Evolutionary conservation across 2,113 vertebrate genomes (phyloP), one percentile per base, ranked within the genome.

Genomic region (Lathamus discolor): DNA sequence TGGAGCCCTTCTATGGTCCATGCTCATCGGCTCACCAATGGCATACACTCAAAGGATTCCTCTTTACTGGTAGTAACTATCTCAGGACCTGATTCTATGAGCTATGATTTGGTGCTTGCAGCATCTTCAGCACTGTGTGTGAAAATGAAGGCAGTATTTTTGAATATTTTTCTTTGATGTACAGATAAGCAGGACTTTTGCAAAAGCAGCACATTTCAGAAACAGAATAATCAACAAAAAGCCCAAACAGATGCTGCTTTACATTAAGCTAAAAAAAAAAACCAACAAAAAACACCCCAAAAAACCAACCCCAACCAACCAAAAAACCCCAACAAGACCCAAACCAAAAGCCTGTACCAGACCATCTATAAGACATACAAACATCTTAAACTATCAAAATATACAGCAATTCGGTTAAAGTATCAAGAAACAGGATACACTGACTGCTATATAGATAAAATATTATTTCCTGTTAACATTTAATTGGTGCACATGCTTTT

Each of bases 51-150:
- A 99, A 99, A 99, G 99, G 99, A 99, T 98, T 99, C 99, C 98
- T 99, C 99, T 99, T 98, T 99, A 99, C 98, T 98, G 98, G 98
- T 98, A 99, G 98, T 98, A 99, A 99, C 99, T 99, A 99, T 98
- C 98, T 99, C 99, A 98, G 98, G 98, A 98, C 99, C 99, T 99
- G 99, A 99, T 99, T 98, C 98, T 99, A 99, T 98, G 98, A 99
- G 98, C 99, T 99, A 99, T 98, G 98, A 98, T 98, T 98, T 98
- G 98, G 98, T 98, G 98, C 98, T 99, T 98, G 99, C 99, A 99
- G 99, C 99, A 98, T 99, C 99, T 99, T 99, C 99, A 99, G 99
- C 99, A 99, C 99, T 99, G 99, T 99, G 99, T 99, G 99, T 98
- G 98, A 99, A 99, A 99, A 99, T 99, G 99, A 99, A 99, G 99